Evolutionary conservation across 2,113 vertebrate species (phyloP).

Genomic region (Periophthalmus modestus): DNA sequence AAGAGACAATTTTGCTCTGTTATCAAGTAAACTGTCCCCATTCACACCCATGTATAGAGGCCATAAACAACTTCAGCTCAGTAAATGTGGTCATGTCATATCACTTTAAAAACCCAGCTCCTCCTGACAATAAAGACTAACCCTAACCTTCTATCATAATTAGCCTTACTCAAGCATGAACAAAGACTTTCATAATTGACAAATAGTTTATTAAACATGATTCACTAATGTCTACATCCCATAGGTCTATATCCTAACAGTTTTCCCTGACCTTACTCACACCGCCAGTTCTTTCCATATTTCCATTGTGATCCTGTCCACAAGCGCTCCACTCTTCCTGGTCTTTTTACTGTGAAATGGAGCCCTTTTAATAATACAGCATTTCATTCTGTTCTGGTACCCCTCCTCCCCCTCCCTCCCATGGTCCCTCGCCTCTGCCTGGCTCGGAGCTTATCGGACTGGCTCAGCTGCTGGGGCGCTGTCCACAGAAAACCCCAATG

Average conservation of each 20-base stretch:
- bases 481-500: conserved; percentile 56
- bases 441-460: conserved; percentile 62
- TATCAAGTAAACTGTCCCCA: too few relatives aligned
- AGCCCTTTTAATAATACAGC: conserved; percentile 54
- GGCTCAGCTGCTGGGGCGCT: conserved; percentile 62
- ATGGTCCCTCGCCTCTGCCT: conserved; percentile 36
- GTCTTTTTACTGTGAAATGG: conserved; percentile 54
- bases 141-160: too few relatives aligned
- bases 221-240: neutral
- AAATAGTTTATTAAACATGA: too few relatives aligned
- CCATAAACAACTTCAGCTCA: too few relatives aligned
- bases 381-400: conserved; percentile 41
- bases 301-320: conserved; percentile 23
- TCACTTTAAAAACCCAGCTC: too few relatives aligned
- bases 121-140: too few relatives aligned
- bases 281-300: neutral
- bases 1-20: too few relatives aligned
- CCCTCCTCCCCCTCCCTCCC: neutral
- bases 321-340: conserved; percentile 24
- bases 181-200: too few relatives aligned
- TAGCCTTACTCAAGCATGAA: too few relatives aligned
- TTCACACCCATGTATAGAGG: too few relatives aligned
- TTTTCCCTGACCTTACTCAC: neutral
- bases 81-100: too few relatives aligned
- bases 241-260: neutral